phyloP scores from a whole-genome alignment of 2,797 vertebrate genomes.

The Mus minutoides region DNA sequence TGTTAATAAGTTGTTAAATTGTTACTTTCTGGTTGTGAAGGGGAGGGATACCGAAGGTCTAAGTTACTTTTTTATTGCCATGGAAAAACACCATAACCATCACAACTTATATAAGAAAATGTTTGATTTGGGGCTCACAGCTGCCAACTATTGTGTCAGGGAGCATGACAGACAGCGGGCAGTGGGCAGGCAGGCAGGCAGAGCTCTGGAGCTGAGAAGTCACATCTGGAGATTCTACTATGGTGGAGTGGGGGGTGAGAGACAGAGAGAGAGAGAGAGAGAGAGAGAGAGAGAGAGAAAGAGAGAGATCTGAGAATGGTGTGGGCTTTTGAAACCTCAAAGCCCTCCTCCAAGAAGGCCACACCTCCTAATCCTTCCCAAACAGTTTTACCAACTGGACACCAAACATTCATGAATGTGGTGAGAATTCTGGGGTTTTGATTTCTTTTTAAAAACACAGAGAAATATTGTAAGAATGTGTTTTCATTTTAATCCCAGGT shows the following conservation, averaged over 20 bases:
- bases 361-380: neutral
- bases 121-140: neutral
- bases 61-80: neutral
- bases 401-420: neutral
- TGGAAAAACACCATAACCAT: neutral
- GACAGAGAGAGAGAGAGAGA: neutral
- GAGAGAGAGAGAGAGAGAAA: too few species aligned
- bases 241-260: fast-evolving
- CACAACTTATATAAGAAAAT: neutral
- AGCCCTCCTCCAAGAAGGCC: neutral
- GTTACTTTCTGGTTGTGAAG: neutral
- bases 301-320: neutral
- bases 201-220: neutral
- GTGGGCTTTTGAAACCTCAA: neutral
- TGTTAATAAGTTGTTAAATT: neutral
- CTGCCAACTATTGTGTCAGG: neutral
- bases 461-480: neutral
- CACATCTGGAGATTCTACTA: neutral
- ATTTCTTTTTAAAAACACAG: neutral
- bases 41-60: neutral
- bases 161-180: neutral
- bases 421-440: neutral
- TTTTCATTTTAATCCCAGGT: too few species aligned
- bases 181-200: neutral
- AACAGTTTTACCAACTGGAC: neutral